These are phyloP conservation scores for Aleiodes alternator DNA, from an alignment of 2,888 invertebrate genomes.

Conservation along the genomic window DNA sequence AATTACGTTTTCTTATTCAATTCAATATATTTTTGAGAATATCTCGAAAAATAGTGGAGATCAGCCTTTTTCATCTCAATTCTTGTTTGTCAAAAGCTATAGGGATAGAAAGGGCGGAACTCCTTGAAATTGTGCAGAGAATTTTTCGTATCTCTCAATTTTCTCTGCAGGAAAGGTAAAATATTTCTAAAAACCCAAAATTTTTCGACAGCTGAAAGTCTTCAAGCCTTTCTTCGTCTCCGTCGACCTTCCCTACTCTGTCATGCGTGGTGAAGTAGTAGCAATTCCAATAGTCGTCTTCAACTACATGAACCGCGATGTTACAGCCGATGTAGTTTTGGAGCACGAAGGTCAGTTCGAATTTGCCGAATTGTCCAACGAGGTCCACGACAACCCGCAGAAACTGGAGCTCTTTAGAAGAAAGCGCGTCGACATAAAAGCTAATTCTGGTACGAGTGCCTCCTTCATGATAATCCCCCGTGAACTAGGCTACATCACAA, in stretches of 20 bases:
- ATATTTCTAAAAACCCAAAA: no score
- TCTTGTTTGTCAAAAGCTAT: no score
- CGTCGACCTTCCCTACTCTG: constrained; percentile 90
- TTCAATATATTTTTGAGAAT: no score
- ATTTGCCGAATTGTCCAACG: constrained; percentile 88
- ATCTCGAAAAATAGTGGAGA: no score
- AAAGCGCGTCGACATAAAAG: constrained; percentile 82
- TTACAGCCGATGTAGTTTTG: constrained; percentile 88
- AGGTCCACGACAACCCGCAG: constrained; percentile 82
- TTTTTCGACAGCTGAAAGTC: constrained; percentile 79
- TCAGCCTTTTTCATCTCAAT: no score
- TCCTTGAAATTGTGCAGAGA: no score
- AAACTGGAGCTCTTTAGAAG: constrained; percentile 86
- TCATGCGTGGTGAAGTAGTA: constrained; percentile 93
- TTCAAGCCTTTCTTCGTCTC: constrained; percentile 91
- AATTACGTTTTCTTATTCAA: not conserved
- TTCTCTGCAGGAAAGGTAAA: no score
- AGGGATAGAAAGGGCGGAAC: no score
- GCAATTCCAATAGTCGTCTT: constrained; percentile 91
- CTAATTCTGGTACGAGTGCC: constrained; percentile 85
- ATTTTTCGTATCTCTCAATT: no score
- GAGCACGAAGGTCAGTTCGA: constrained; percentile 88
- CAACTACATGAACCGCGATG: constrained; percentile 89
- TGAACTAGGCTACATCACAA: constrained; percentile 83
- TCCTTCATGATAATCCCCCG: constrained; percentile 90